Conservation (phyloP, 1,140 invertebrate genomes). For the Trachymyrmex septentrionalis region DNA sequence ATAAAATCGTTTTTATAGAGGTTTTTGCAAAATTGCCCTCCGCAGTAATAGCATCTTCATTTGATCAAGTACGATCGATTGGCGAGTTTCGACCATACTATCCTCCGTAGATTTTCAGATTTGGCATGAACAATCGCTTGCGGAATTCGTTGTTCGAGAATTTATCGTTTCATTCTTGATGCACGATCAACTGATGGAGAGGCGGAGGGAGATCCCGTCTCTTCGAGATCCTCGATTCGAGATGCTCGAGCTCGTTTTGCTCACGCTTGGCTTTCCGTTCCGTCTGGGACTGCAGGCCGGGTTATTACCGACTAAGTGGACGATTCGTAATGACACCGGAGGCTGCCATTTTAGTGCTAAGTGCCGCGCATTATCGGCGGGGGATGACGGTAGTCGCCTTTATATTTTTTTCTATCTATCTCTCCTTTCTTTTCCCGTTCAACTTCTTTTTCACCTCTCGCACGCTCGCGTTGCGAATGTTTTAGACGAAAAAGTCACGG, state of each 20-base stretch:
- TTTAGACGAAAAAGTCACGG: slow-evolving; percentile 9
- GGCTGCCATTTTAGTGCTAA: slow-evolving; percentile 80
- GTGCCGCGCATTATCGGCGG: slow-evolving; percentile 78
- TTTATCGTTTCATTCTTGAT: slow-evolving; percentile 39
- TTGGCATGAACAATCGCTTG: not conserved
- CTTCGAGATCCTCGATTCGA: slow-evolving; percentile 65
- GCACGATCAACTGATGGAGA: slow-evolving; percentile 41
- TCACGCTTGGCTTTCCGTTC: slow-evolving; percentile 75
- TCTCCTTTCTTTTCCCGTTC: not conserved
- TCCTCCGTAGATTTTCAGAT: not conserved
- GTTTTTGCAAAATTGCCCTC: not conserved
- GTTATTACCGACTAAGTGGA: slow-evolving; percentile 79
- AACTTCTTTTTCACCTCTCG: not conserved
- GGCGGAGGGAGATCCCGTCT: slow-evolving; percentile 38
- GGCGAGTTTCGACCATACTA: too few relatives aligned
- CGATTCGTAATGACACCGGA: slow-evolving; percentile 81
- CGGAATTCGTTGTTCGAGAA: slow-evolving; percentile 3
- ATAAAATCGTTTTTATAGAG: not conserved
- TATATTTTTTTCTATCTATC: slow-evolving; percentile 38
- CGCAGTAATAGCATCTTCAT: not conserved
- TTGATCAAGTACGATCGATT: not conserved
- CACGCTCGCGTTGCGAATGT: not conserved
- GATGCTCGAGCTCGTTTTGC: slow-evolving; percentile 52
- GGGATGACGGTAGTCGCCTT: slow-evolving; percentile 71
- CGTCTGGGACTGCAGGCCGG: slow-evolving; percentile 71